A percentile compares a stretch with the other conserved stretches of the same genome.
Conservation (phyloP, 2,113 vertebrate genomes). For the Patagioenas fasciata region DNA sequence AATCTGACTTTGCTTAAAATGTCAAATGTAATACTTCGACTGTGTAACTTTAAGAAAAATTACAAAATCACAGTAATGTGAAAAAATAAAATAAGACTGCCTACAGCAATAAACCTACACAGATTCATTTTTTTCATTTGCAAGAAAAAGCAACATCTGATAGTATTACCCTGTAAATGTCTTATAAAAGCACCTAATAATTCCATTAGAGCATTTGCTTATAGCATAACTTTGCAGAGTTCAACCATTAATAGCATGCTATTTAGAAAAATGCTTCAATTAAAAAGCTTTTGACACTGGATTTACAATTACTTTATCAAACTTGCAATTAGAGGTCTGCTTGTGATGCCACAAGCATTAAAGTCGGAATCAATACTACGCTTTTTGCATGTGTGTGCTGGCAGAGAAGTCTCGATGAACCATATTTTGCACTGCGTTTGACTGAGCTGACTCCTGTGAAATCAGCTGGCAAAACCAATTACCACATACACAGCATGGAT, state of each 20-base stretch:
- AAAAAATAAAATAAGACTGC: background rate
- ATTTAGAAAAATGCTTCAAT: background rate
- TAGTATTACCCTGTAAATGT: background rate
- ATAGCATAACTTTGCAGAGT: background rate
- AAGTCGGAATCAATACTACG: background rate
- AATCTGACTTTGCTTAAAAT: background rate
- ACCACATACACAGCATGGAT: background rate
- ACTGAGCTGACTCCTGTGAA: background rate
- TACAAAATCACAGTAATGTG: background rate
- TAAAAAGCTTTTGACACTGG: background rate
- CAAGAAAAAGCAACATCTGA: background rate
- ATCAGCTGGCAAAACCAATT: background rate
- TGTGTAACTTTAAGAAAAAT: background rate
- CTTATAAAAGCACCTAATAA: background rate
- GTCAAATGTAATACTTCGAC: background rate
- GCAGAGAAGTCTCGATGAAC: background rate
- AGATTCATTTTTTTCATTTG: background rate
- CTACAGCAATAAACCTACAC: background rate
- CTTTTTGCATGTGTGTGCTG: background rate
- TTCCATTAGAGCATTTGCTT: background rate
- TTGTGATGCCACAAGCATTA: background rate
- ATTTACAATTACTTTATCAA: background rate
- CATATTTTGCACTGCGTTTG: background rate
- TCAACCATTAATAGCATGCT: background rate
- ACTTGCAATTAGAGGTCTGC: background rate